These are phyloP conservation scores for Elgaria multicarinata DNA, from an alignment of 2,113 vertebrate genomes.

Conservation along the genomic window DNA sequence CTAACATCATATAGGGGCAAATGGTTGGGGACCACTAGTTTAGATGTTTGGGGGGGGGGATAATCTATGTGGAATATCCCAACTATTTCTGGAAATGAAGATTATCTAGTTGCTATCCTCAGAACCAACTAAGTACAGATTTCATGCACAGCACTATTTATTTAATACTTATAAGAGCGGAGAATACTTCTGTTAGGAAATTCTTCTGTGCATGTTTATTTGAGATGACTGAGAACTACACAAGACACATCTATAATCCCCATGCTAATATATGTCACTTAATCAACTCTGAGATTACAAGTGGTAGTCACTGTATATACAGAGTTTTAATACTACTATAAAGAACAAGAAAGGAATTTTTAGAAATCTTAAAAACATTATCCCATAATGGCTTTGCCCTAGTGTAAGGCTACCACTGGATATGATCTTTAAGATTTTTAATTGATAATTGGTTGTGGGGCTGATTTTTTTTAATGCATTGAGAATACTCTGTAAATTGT, in stretches of 20 bases:
- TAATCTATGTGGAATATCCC: background rate
- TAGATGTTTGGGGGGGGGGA: background rate
- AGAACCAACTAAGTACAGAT: background rate
- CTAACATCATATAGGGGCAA: background rate
- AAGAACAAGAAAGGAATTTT: conserved; percentile 23
- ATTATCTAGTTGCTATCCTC: background rate
- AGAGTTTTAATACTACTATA: background rate
- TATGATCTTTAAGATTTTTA: background rate
- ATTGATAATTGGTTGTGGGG: background rate
- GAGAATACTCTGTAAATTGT: conserved; percentile 1
- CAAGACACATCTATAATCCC: background rate
- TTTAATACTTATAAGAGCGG: background rate
- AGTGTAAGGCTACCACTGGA: too few relatives aligned
- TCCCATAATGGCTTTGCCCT: background rate
- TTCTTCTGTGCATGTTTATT: background rate
- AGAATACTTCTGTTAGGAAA: background rate
- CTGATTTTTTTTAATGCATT: background rate
- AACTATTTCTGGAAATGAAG: background rate
- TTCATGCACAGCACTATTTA: background rate
- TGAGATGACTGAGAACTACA: background rate
- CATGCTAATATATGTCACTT: background rate
- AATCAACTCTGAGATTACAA: background rate
- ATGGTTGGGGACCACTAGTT: background rate
- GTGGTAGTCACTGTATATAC: background rate
- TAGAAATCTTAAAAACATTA: background rate